A percentile compares a stretch with the other conserved stretches of the same genome.
Conservation (phyloP, 2,113 vertebrate species). For the Jacana jacana region DNA sequence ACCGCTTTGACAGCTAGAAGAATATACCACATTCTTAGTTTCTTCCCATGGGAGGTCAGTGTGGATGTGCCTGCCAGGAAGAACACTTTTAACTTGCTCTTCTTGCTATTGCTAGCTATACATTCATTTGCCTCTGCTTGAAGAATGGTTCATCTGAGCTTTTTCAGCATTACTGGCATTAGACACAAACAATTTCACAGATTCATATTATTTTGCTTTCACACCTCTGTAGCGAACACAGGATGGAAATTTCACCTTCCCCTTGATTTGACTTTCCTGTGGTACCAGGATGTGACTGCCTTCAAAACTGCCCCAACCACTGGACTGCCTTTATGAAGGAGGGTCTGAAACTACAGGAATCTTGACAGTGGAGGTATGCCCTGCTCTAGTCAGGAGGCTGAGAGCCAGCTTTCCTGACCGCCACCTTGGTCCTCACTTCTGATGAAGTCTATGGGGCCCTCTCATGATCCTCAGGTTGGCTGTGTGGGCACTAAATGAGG, state of each 20-base stretch:
- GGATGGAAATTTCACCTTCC: neutral
- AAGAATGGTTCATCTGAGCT: neutral
- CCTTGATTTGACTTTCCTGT: neutral
- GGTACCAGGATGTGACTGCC: neutral
- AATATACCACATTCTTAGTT: neutral
- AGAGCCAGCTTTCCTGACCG: neutral
- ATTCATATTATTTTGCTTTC: neutral
- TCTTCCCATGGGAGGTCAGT: constrained; percentile 38
- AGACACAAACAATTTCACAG: neutral
- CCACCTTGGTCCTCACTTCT: neutral
- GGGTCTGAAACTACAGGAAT: neutral
- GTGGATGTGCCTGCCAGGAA: constrained; percentile 28
- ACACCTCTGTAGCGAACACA: neutral
- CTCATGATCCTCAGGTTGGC: fast-evolving
- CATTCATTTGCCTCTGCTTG: neutral
- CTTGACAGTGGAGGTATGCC: neutral
- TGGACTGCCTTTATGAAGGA: neutral
- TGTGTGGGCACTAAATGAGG: fast-evolving
- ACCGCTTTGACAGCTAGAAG: neutral
- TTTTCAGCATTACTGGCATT: neutral
- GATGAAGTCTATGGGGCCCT: neutral
- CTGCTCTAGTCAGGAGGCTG: neutral
- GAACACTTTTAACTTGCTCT: constrained; percentile 19
- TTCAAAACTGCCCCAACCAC: neutral
- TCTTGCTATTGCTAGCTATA: constrained; percentile 43